phyloP scores from a whole-genome alignment of 1,140 invertebrate species.

The Zaprionus capensis region DNA sequence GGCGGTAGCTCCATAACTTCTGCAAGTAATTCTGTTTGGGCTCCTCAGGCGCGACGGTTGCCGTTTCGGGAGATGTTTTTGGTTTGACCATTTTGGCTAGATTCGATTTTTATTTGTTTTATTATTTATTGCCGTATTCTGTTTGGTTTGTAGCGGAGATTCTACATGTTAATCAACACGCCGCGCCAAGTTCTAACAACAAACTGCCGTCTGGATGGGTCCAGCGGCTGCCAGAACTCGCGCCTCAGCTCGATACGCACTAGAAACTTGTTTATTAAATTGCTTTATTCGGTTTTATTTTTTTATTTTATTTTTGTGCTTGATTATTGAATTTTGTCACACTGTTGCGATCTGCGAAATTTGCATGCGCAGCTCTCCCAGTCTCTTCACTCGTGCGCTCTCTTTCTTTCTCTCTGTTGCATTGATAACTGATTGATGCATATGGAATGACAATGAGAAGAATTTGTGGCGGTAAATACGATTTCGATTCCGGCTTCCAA shows the following conservation, averaged over 20 bases:
- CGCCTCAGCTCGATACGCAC: slow-evolving; percentile 62
- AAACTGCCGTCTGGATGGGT: slow-evolving; percentile 54
- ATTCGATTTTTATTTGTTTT: slow-evolving; percentile 15
- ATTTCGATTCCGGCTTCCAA: slow-evolving; percentile 14
- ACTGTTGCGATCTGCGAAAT: slow-evolving; percentile 47
- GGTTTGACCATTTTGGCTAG: slow-evolving; percentile 53
- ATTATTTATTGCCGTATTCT: slow-evolving; percentile 26
- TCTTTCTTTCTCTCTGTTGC: slow-evolving; percentile 2
- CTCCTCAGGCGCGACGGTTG: slow-evolving; percentile 9
- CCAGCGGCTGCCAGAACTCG: slow-evolving; percentile 14
- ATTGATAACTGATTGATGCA: slow-evolving; percentile 7
- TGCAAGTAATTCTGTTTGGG: slow-evolving; percentile 72
- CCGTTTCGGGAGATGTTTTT: slow-evolving; percentile 40
- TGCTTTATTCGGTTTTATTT: slow-evolving; percentile 46
- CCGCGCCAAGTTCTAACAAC: slow-evolving; percentile 71
- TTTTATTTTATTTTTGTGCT: slow-evolving; percentile 35
- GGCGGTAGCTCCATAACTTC: slow-evolving; percentile 73
- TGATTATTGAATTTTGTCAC: slow-evolving; percentile 63
- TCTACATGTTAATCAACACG: slow-evolving; percentile 61
- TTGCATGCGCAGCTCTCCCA: slow-evolving; percentile 40
- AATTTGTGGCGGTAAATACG: slow-evolving; percentile 43
- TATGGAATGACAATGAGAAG: slow-evolving; percentile 33
- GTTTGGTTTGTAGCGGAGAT: slow-evolving; percentile 35
- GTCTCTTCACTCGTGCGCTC: slow-evolving; percentile 4
- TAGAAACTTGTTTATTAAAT: slow-evolving; percentile 77